A percentile compares a stretch with the other conserved stretches of the same genome.
Conservation (phyloP, 2,888 invertebrate species). For the Neoscelio sp. region DNA sequence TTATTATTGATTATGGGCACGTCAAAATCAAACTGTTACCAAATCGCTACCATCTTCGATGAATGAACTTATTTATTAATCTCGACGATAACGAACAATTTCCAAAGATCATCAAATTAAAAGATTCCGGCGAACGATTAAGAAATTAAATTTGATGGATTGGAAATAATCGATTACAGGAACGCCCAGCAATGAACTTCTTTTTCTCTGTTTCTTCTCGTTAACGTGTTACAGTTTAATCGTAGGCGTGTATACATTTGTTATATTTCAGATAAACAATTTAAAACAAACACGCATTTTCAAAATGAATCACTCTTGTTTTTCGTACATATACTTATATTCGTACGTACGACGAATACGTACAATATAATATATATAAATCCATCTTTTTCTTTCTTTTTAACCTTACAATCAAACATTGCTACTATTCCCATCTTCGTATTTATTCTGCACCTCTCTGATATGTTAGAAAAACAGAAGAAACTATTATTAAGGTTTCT, state of each 20-base stretch:
- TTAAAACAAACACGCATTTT: conserved; percentile 50
- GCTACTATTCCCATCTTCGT: conserved; percentile 61
- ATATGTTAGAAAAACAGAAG: conserved; percentile 73
- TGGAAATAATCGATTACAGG: conserved; percentile 39
- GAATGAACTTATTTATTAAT: conserved; percentile 52
- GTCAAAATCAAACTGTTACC: conserved; percentile 52
- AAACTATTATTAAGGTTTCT: conserved; percentile 64
- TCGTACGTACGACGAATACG: conserved; percentile 30
- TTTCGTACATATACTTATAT: conserved; percentile 63
- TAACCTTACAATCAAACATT: conserved; percentile 65
- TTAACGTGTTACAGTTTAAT: conserved; percentile 72
- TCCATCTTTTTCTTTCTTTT: conserved; percentile 17
- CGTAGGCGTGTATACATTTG: conserved; percentile 67
- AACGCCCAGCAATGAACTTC: conserved; percentile 18
- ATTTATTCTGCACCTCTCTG: conserved; percentile 59
- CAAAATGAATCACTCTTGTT: conserved; percentile 45
- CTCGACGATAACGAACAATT: conserved; percentile 38
- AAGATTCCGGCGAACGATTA: conserved; percentile 25
- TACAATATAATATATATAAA: conserved; percentile 58
- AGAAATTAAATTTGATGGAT: conserved; percentile 48
- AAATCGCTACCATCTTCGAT: conserved; percentile 44
- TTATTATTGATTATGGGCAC: conserved; percentile 65
- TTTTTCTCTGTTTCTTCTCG: conserved; percentile 17
- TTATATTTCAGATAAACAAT: conserved; percentile 57
- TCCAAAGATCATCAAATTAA: conserved; percentile 20